Evolutionary conservation across 2,888 invertebrate species (phyloP).

Genomic region (Matsumyia berberina): DNA sequence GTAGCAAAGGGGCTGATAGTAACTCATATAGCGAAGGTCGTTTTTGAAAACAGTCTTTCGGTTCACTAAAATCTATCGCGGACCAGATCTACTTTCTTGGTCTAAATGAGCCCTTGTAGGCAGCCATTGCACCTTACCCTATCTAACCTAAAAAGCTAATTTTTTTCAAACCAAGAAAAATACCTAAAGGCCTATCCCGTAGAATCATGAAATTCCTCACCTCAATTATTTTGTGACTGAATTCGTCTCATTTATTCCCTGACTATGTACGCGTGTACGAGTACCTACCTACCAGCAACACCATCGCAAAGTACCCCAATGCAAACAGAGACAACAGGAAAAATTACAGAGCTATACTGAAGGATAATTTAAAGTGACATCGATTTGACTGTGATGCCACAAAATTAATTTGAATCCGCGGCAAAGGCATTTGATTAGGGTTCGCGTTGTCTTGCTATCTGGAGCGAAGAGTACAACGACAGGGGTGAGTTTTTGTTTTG

Average conservation of each 20-base stretch:
- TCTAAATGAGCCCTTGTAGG: no score
- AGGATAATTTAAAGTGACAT: conserved; percentile 45
- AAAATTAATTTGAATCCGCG: conserved; percentile 42
- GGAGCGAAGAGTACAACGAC: background rate
- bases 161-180: background rate
- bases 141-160: background rate
- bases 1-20: no score
- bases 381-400: conserved; percentile 41
- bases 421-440: conserved; percentile 44
- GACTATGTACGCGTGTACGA: background rate
- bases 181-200: background rate
- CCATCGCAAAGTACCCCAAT: background rate
- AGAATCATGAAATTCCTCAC: background rate
- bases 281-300: background rate
- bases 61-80: no score
- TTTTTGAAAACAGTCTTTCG: no score
- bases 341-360: conserved; percentile 3
- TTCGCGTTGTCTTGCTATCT: conserved; percentile 10
- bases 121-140: no score
- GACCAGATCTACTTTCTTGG: no score
- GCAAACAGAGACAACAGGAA: background rate
- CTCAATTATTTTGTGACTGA: conserved; percentile 8
- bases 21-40: no score
- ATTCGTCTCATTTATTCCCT: conserved; percentile 5
- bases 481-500: background rate